These are phyloP conservation scores for Cacajao melanocephalus DNA, from an alignment of 2,797 vertebrate genomes.

Conservation along the genomic window DNA sequence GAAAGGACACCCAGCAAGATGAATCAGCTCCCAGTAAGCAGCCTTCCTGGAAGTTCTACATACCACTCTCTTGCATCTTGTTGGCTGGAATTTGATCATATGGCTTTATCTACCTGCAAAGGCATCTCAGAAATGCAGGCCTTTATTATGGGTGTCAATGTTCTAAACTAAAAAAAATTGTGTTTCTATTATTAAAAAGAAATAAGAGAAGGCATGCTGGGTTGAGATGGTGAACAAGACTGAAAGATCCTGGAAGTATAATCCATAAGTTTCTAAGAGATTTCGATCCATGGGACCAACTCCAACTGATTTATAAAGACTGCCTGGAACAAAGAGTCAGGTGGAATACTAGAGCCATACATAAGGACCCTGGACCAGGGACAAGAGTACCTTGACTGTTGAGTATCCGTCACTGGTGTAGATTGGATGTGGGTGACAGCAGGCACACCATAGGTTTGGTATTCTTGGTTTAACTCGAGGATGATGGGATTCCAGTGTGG, in stretches of 20 bases:
- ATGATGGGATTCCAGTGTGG: neutral
- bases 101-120: neutral
- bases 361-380: neutral
- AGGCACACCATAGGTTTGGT: neutral
- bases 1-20: neutral
- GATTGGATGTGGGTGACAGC: neutral
- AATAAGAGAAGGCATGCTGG: neutral
- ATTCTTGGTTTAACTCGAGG: neutral
- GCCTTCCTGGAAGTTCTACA: neutral
- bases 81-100: neutral
- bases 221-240: neutral
- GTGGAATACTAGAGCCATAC: neutral
- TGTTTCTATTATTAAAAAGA: neutral
- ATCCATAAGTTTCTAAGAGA: neutral
- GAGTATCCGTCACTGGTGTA: neutral
- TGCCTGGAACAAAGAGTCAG: neutral
- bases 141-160: neutral
- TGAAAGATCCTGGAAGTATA: neutral
- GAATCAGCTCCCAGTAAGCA: neutral
- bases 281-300: neutral
- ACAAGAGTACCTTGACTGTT: accelerated
- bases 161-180: neutral
- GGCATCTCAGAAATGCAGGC: neutral
- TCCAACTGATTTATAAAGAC: neutral
- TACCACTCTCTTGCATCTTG: neutral